phyloP scores from a whole-genome alignment of 2,113 vertebrate genomes.

The Isurus oxyrinchus region DNA sequence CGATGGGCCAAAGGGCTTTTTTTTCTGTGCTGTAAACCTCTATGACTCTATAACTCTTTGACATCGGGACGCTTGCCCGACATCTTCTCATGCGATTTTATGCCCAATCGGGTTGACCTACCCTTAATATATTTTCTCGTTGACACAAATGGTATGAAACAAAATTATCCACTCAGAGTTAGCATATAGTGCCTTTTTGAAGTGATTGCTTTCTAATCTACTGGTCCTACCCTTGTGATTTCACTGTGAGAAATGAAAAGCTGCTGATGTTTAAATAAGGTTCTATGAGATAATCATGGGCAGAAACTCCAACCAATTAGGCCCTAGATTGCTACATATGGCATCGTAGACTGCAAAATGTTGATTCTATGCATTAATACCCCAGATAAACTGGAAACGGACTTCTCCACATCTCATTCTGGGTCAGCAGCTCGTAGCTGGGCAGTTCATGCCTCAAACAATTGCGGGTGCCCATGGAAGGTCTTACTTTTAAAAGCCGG shows the following conservation, averaged over 20 bases:
- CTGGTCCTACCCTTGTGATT: neutral
- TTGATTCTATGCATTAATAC: neutral
- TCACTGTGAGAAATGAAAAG: neutral
- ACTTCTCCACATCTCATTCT: neutral
- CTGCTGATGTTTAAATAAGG: neutral
- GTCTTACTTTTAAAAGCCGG: neutral
- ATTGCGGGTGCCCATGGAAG: neutral
- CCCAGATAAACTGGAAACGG: neutral
- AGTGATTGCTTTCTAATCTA: neutral
- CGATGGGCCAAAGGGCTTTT: too few species aligned
- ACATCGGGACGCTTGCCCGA: too few species aligned
- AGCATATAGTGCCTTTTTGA: neutral
- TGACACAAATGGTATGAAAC: neutral
- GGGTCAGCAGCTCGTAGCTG: neutral
- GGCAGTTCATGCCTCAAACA: neutral
- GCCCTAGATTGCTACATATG: neutral
- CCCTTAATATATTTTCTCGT: too few species aligned
- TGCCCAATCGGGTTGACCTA: too few species aligned
- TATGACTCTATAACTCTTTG: too few species aligned
- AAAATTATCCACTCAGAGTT: neutral
- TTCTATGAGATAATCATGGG: neutral
- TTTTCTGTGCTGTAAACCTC: too few species aligned
- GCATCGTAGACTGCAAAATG: neutral
- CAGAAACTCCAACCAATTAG: neutral
- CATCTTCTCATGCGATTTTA: too few species aligned